A percentile compares a stretch with the other conserved stretches of the same genome.
Evolutionary conservation across 2,888 invertebrate species (phyloP).

Genomic region (Hyalella azteca): DNA sequence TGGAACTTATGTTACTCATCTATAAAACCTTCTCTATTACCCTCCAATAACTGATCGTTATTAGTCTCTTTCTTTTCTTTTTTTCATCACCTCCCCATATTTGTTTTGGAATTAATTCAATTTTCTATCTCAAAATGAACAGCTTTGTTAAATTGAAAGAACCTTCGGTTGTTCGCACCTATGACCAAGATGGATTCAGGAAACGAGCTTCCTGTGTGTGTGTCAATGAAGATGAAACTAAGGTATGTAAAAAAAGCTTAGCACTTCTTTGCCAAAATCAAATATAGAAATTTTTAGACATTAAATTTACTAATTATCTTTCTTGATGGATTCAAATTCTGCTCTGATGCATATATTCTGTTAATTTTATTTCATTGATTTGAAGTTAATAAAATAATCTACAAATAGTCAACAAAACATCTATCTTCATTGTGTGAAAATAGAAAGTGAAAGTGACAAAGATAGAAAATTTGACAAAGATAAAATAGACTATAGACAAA

Average conservation of each 20-base stretch:
- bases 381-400: no score
- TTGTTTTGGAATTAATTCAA: neutral
- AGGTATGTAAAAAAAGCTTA: slow-evolving; percentile 37
- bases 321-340: no score
- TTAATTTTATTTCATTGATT: no score
- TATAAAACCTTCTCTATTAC: neutral
- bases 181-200: slow-evolving; percentile 54
- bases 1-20: slow-evolving; percentile 3
- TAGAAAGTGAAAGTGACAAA: no score
- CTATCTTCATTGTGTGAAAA: no score
- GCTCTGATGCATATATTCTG: no score
- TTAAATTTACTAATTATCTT: no score
- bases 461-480: no score
- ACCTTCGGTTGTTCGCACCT: slow-evolving; percentile 43
- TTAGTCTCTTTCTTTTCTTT: neutral
- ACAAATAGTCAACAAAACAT: no score
- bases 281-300: neutral
- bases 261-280: neutral
- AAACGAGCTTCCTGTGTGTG: slow-evolving; percentile 55
- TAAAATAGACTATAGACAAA: no score
- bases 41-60: neutral
- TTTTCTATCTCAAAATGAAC: neutral
- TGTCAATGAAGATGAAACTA: slow-evolving; percentile 52
- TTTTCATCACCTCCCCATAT: neutral
- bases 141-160: slow-evolving; percentile 40